Base-by-base conservation (phyloP, 2,797 vertebrate species). In the Takifugu ocellatus region DNA sequence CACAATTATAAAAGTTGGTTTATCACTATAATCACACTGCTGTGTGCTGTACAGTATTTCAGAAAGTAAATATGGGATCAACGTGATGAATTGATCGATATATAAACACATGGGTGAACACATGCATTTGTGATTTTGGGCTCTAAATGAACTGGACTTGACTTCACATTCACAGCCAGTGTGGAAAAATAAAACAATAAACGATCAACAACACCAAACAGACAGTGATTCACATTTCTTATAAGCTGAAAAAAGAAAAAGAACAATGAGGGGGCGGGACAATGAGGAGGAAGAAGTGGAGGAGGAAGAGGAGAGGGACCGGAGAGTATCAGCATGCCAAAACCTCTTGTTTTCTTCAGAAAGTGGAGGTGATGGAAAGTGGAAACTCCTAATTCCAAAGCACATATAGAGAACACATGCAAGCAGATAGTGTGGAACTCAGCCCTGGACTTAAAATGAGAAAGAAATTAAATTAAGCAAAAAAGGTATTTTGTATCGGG, bases 81-180 rank as follows among this genome's bases (percentile, higher is more conserved):
- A 59, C 52, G 9, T 5, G 46, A 15, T 59, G 11, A 56, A 59
- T 45, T 26, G 17, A 53, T 56, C 58, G 29, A 55, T 55, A 24
- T 44, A 55, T 54, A 62, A 51, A 65, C 68, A 61, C 67, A 72
- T 60, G 21, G 45, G 14, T 48, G 39, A 7, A 43, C 16, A 43
- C 45, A 9, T 0, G 31, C 3, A 21, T 21, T 21, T 21, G 21
- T 21, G 21, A 21, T 21, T 21, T 21, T 21, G 21, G 21, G 21
- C 21, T 21, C 21, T 21, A 21, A 21, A 21, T 21, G 21, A 21
- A 21, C 21, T 21, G 21, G 21, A 21, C 21, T 21, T 21, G 21
- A 21, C 21, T 21, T 21, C 21, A 21, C 21, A 21, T 21, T 21
- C 21, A 10, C 16, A 49, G 29, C 12, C n/a, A 62, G 27, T 45